Conservation (phyloP, 2,888 invertebrate species). For the Campoplex capitator region DNA sequence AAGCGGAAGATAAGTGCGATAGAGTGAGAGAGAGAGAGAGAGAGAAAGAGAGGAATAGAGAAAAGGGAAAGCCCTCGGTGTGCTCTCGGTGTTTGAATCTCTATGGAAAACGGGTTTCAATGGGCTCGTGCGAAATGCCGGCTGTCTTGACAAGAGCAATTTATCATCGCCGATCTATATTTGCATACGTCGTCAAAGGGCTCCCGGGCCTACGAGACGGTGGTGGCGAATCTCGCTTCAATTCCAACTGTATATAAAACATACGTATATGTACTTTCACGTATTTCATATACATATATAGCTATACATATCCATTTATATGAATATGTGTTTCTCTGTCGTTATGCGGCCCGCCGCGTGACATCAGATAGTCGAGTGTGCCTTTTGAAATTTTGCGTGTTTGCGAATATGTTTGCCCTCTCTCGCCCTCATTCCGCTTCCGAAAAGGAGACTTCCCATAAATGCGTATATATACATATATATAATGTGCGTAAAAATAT, state of each 20-base stretch:
- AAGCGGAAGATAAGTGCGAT: constrained; percentile 20
- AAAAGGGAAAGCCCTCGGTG: constrained; percentile 60
- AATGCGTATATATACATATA: neutral
- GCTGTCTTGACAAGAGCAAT: constrained; percentile 84
- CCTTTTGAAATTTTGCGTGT: constrained; percentile 84
- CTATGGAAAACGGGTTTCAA: constrained; percentile 81
- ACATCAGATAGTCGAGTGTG: constrained; percentile 84
- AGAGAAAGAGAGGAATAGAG: constrained; percentile 54
- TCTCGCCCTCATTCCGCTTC: constrained; percentile 51
- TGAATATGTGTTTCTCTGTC: constrained; percentile 66
- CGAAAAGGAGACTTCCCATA: constrained; percentile 23
- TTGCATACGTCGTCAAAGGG: constrained; percentile 84
- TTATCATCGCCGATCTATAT: constrained; percentile 85
- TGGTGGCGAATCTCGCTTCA: constrained; percentile 52
- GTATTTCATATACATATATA: neutral
- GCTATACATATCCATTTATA: constrained; percentile 24
- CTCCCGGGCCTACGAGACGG: constrained; percentile 67
- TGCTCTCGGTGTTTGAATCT: constrained; percentile 63
- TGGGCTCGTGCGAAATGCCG: constrained; percentile 84
- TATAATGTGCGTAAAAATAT: neutral
- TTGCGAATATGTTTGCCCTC: constrained; percentile 82
- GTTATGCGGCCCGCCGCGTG: constrained; percentile 76
- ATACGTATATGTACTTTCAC: neutral
- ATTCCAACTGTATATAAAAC: constrained; percentile 31
- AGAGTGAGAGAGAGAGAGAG: constrained; percentile 17